These are phyloP conservation scores for Yponomeuta malinellus DNA, from an alignment of 2,888 invertebrate genomes.

Conservation along the genomic window DNA sequence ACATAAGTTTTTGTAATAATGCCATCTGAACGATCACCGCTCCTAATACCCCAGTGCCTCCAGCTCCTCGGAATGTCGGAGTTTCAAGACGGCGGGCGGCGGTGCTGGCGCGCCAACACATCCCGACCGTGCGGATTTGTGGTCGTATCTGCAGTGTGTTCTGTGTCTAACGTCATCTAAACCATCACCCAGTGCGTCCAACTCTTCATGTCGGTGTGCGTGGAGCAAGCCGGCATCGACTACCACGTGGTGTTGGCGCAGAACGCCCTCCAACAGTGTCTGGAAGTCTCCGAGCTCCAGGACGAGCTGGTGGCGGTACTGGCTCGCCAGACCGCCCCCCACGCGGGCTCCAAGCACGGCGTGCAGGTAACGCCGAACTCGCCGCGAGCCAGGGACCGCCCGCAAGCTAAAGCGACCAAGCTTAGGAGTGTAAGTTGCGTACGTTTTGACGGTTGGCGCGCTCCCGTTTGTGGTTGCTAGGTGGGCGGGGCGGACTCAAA, in stretches of 20 bases:
- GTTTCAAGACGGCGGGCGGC: too few relatives aligned
- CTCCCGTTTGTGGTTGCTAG: background rate
- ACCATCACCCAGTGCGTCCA: conserved; percentile 54
- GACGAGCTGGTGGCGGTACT: conserved; percentile 95
- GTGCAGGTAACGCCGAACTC: conserved; percentile 84
- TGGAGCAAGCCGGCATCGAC: conserved; percentile 96
- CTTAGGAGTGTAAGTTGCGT: conserved; percentile 64
- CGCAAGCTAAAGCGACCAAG: conserved; percentile 46
- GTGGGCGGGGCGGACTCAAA: too few relatives aligned
- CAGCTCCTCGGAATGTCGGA: too few relatives aligned
- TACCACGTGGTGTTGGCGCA: conserved; percentile 98
- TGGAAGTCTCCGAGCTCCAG: conserved; percentile 92
- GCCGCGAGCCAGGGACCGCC: conserved; percentile 64
- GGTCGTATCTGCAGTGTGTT: too few relatives aligned
- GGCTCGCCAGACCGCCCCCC: conserved; percentile 94
- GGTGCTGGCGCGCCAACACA: too few relatives aligned
- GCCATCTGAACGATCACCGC: too few relatives aligned
- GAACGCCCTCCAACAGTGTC: conserved; percentile 94
- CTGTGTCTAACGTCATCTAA: too few relatives aligned
- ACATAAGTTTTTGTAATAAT: too few relatives aligned
- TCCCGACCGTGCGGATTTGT: too few relatives aligned
- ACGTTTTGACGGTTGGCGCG: conserved; percentile 16
- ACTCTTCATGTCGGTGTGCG: conserved; percentile 94
- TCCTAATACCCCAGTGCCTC: too few relatives aligned
- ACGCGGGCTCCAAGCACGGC: conserved; percentile 86